These are phyloP conservation scores for Harpagoxenus sublaevis DNA, from an alignment of 2,888 invertebrate genomes.

Conservation along the genomic window DNA sequence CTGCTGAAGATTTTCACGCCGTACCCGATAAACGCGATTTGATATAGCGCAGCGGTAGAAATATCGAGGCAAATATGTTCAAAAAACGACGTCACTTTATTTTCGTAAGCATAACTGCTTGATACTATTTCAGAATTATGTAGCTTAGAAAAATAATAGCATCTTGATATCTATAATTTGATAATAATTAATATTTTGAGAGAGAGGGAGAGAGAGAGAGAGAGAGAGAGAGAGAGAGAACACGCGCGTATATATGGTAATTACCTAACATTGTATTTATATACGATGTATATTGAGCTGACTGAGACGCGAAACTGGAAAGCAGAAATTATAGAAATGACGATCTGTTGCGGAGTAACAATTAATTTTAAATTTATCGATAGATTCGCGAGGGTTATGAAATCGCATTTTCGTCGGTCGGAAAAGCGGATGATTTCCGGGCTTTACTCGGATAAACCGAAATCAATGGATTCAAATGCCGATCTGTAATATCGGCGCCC, in stretches of 20 bases:
- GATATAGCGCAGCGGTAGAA: not conserved
- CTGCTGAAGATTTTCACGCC: not conserved
- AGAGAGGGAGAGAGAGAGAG: not conserved
- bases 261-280: not conserved
- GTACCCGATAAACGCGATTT: constrained; percentile 15
- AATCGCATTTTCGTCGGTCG: constrained; percentile 73
- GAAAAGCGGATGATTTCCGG: constrained; percentile 70
- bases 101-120: not conserved
- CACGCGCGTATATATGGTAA: not conserved
- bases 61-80: constrained; percentile 8
- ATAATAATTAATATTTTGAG: not conserved
- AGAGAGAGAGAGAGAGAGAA: too few relatives aligned
- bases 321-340: not conserved
- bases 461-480: constrained; percentile 76
- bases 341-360: constrained; percentile 20
- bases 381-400: constrained; percentile 66
- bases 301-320: not conserved
- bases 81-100: not conserved
- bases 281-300: not conserved
- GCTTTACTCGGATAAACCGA: constrained; percentile 73
- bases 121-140: not conserved
- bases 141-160: not conserved
- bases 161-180: not conserved
- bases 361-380: constrained; percentile 60
- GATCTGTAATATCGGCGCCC: constrained; percentile 78